phyloP scores from a whole-genome alignment of 23 tunicate genomes.

The Ascidia mentula region DNA sequence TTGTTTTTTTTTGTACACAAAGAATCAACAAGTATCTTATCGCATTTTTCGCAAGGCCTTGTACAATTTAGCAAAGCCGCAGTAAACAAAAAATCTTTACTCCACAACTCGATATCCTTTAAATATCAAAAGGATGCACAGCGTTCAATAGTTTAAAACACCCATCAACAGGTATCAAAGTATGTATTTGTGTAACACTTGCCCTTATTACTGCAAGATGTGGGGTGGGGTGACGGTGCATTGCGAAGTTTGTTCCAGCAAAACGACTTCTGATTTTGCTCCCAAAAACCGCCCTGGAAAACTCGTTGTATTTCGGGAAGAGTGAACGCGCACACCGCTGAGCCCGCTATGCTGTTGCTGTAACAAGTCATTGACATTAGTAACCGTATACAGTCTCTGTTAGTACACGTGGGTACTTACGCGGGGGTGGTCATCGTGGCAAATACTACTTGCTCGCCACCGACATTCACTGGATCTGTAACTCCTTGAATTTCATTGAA shows the following conservation, averaged over 20 bases:
- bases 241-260: slow-evolving; percentile 35
- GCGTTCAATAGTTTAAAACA: too few species aligned
- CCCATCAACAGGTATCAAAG: too few species aligned
- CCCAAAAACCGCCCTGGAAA: slow-evolving; percentile 56
- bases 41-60: too few species aligned
- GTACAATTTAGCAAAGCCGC: too few species aligned
- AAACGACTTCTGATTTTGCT: slow-evolving; percentile 15
- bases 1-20: too few species aligned
- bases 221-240: slow-evolving; percentile 24
- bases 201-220: slow-evolving; percentile 29
- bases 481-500: slow-evolving; percentile 73
- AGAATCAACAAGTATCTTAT: too few species aligned
- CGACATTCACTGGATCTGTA: slow-evolving; percentile 24
- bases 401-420: slow-evolving; percentile 25
- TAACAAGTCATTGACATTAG: background rate
- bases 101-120: too few species aligned
- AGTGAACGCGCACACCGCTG: slow-evolving; percentile 81
- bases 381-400: background rate
- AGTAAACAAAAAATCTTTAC: too few species aligned
- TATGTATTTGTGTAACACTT: too few species aligned
- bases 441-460: slow-evolving; percentile 49
- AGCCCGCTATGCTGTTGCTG: slow-evolving; percentile 63
- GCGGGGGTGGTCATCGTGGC: slow-evolving; percentile 74
- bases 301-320: slow-evolving; percentile 40
- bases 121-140: too few species aligned